These are phyloP conservation scores for Camelus bactrianus DNA, from an alignment of 2,113 vertebrate genomes.

Conservation along the genomic window DNA sequence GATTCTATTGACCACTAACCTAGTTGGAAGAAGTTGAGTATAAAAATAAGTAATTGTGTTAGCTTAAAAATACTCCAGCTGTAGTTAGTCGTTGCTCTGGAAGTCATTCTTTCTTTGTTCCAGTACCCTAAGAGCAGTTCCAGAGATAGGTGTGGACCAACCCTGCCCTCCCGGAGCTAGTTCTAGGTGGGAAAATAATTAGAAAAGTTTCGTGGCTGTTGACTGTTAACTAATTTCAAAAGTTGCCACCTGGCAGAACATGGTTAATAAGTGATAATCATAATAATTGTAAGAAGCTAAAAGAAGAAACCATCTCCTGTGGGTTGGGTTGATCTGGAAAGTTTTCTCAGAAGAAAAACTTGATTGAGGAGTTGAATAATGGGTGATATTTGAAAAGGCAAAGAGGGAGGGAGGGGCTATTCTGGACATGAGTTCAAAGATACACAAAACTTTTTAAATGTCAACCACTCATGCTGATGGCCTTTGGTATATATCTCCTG, in stretches of 20 bases:
- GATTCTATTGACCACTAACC: not conserved
- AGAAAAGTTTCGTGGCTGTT: not conserved
- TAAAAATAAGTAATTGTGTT: not conserved
- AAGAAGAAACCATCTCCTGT: not conserved
- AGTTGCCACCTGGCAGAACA: not conserved
- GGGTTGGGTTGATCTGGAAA: not conserved
- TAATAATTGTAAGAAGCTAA: not conserved
- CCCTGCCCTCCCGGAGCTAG: not conserved
- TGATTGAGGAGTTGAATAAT: not conserved
- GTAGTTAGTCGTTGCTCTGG: not conserved
- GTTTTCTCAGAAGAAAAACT: not conserved
- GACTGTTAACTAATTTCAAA: not conserved
- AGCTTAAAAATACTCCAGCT: not conserved
- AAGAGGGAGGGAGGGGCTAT: not conserved
- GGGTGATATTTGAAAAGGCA: conserved; percentile 10
- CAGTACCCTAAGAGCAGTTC: not conserved
- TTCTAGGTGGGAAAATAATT: not conserved
- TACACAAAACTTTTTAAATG: not conserved
- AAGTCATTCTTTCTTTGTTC: not conserved
- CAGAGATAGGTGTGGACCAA: not conserved
- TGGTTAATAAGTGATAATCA: not conserved
- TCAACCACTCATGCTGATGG: not conserved
- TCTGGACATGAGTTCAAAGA: conserved; percentile 43
- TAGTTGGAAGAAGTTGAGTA: not conserved
- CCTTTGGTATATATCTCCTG: not conserved